A percentile compares a stretch with the other conserved stretches of the same genome.
phyloP scores from a whole-genome alignment of 2,113 vertebrate species.

The Himantopus leucocephalus region DNA sequence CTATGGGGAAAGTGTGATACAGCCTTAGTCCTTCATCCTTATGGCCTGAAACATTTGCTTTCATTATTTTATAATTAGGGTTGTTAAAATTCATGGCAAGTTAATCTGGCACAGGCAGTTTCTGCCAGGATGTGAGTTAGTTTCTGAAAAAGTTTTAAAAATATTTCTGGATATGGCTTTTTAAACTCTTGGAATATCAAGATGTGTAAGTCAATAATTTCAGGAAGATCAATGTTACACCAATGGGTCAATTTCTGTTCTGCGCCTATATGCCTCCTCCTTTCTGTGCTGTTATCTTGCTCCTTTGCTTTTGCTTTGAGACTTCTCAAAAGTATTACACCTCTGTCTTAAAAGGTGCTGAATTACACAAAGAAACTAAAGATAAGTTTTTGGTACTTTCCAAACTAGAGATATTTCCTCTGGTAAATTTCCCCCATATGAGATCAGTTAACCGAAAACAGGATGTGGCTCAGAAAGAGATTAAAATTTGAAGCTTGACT shows the following conservation, averaged over 20 bases:
- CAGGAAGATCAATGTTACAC: not conserved
- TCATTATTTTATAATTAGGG: not conserved
- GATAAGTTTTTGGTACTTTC: conserved; percentile 82
- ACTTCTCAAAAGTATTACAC: conserved; percentile 5
- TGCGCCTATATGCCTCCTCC: not conserved
- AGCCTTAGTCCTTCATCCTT: not conserved
- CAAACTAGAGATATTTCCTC: conserved; percentile 76
- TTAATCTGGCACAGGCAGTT: not conserved
- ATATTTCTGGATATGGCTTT: not conserved
- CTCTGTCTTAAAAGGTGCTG: conserved; percentile 64
- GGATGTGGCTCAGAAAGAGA: conserved; percentile 73
- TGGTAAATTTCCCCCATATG: conserved; percentile 76
- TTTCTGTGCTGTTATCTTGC: not conserved
- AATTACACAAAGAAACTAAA: conserved; percentile 63
- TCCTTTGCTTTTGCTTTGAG: not conserved
- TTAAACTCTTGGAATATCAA: not conserved
- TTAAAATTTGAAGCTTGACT: conserved; percentile 15
- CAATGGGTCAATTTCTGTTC: not conserved
- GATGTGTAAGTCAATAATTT: not conserved
- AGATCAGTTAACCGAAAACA: conserved; percentile 79
- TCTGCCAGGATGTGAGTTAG: not conserved
- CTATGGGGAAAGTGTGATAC: accelerated
- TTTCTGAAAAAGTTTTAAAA: not conserved
- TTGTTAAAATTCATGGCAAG: not conserved
- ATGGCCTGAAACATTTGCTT: not conserved